phyloP scores from a whole-genome alignment of 2,888 invertebrate species.

The Nymphalis polychloros region DNA sequence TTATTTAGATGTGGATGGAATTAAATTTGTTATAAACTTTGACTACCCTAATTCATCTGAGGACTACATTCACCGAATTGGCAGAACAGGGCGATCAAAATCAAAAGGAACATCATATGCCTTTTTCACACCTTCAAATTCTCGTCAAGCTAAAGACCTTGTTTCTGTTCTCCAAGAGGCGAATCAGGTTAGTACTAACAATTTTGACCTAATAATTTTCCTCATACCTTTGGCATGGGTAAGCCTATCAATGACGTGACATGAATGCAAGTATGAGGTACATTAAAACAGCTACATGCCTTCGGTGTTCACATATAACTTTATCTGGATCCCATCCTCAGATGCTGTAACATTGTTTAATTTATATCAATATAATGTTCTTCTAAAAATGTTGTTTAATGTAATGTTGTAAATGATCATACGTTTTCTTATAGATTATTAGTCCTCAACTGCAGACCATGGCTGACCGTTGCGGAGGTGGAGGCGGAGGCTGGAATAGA shows the following conservation, averaged over 20 bases:
- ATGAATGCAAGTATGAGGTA: slow-evolving; percentile 90
- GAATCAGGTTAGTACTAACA: slow-evolving; percentile 85
- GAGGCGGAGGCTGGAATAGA: slow-evolving; percentile 82
- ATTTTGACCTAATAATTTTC: slow-evolving; percentile 47
- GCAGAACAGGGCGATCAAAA: slow-evolving; percentile 93
- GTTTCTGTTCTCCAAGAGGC: slow-evolving; percentile 94
- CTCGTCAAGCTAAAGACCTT: slow-evolving; percentile 93
- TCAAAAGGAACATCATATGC: slow-evolving; percentile 96
- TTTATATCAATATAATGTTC: neutral
- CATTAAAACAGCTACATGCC: slow-evolving; percentile 86
- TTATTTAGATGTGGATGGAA: slow-evolving; percentile 94
- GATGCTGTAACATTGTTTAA: slow-evolving; percentile 80
- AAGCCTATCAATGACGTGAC: slow-evolving; percentile 83
- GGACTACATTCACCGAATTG: slow-evolving; percentile 97
- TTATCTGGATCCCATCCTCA: slow-evolving; percentile 90
- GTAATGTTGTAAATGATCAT: neutral
- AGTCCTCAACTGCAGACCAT: slow-evolving; percentile 92
- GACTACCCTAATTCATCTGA: slow-evolving; percentile 98
- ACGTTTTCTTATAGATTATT: slow-evolving; percentile 81
- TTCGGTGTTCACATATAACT: slow-evolving; percentile 87
- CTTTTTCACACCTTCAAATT: slow-evolving; percentile 94
- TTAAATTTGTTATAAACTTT: slow-evolving; percentile 97
- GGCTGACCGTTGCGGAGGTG: slow-evolving; percentile 85
- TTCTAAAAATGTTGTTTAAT: neutral
- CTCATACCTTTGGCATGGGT: slow-evolving; percentile 90